Evolutionary conservation across 2,888 invertebrate genomes (phyloP), one percentile per base, ranked within the genome.

Genomic region (Thalpophila matura): DNA sequence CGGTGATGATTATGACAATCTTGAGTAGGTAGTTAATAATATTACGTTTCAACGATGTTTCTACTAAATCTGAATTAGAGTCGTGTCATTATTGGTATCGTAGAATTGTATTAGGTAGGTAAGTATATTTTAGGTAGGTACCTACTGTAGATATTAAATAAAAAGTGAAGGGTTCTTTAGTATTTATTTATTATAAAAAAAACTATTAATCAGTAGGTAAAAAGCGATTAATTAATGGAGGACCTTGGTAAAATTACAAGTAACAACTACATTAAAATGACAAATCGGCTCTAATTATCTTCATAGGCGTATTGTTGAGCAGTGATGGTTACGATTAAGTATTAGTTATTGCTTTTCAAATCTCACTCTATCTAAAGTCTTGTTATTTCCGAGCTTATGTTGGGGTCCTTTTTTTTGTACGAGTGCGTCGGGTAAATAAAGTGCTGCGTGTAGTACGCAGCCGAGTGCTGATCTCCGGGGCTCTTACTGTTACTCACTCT

Each of bases 371-470:
- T 58, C 81, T 80, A 97, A 84, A 97, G 94, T 79, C 97, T 95
- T 59, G 97, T 97, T 77, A 97, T 96, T 92, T 97, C 97, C 55
- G 97, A 97, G 86, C 96, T 96, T 92, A 96, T 83, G 92, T 95
- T 86, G 85, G 96, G 80, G 78, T 95, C 92, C 89, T 96, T 92
- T 81, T 93, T 93, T 87, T 95, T 90, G 79, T 93, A 93, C 10
- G 95, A 91, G 71, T 93, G 91, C 29, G 95, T 92, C 10, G 96
- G 95, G 57, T 95, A 94, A 35, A 94, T 86, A 62, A 94, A 91
- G 69, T 95, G 94, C 67, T 94, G 94, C 2, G 94, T 86, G 71
- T 95, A 95, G 78, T 94, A 95, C 4, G 88, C 86, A 7, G 86
- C 74, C 1, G 89, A 80, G 55, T 92, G 91, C 1, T 86, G 66